Base-by-base conservation (phyloP, 1,140 invertebrate genomes). In the Pseudomyrmex concolor region DNA sequence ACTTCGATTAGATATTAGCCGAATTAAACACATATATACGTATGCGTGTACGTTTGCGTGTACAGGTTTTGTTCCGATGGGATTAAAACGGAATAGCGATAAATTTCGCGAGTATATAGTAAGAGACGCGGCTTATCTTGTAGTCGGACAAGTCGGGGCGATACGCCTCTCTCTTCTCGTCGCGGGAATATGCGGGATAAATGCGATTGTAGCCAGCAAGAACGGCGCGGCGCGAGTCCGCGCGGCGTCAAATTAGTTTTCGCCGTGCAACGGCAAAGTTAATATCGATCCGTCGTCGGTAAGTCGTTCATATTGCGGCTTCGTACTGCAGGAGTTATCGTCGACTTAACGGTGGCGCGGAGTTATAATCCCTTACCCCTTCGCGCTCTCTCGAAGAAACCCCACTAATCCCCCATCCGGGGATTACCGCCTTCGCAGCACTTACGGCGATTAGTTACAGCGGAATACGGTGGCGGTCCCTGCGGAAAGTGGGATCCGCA, bases 401-500 rank as follows among this genome's bases (percentile, higher is more conserved):
- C 76, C 43, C 55, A 57, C 54, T 80, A 80, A 80, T 71, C 76
- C 76, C 50, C 76, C 76, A 80, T 80, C 76, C 66, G 76, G 76
- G 54, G 66, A 80, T 80, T 80, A 80, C 76, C 76, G 76, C 54
- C 66, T 80, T 68, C 66, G 63, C 67, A 59, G 76, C 76, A 80
- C 76, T 80, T 71, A 80, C 66, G 76, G 19, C 66, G 76, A 80
- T 80, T 80, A 80, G 76, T 80, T 80, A 80, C 76, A 78, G 64
- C 43, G 64, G 64, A 78, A 78, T 70, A 67, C 76, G 54, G 55
- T 34, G 43, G 34, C 34, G 34, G 54, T 25, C 66, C 43, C 54
- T 59, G 76, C 54, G 66, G 76, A 70, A 80, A 77, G 34, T 45
- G 50, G 25, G 63, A 55, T 77, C 63, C 34, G 50, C 63, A 77